Evolutionary conservation across 2,888 invertebrate genomes (phyloP).

Genomic region (Lacanobia wlatinum): DNA sequence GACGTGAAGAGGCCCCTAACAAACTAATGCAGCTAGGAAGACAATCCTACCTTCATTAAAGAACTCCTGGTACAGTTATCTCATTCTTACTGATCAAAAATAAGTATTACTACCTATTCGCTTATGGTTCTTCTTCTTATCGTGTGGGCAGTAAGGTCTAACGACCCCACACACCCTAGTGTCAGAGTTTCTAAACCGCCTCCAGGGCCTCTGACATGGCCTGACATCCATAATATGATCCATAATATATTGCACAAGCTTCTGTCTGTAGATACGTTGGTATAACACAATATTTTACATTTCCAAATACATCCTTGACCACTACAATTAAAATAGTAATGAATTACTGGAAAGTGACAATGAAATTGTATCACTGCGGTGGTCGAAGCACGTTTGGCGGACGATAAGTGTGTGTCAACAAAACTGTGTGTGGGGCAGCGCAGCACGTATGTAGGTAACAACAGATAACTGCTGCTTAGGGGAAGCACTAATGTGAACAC

Average conservation of each 20-base stretch:
- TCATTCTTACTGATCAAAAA: neutral
- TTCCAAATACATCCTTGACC: neutral
- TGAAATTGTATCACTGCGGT: neutral
- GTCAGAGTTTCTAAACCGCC: no score
- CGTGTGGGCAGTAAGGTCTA: no score
- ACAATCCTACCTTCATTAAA: no score
- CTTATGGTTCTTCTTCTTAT: no score
- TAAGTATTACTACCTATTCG: neutral
- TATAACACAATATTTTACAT: no score
- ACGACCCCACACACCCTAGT: no score
- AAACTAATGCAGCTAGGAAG: no score
- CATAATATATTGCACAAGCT: no score
- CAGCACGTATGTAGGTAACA: conserved; percentile 14
- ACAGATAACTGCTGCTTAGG: neutral
- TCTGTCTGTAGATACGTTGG: no score
- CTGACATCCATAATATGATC: neutral
- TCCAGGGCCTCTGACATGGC: no score
- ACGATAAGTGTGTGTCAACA: neutral
- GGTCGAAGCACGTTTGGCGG: conserved; percentile 13
- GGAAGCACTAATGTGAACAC: neutral
- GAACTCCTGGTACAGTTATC: neutral
- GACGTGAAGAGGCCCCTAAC: no score
- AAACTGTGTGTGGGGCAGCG: neutral
- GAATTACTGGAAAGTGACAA: conserved; percentile 1
- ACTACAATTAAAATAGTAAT: neutral